phyloP scores from a whole-genome alignment of 1,140 invertebrate genomes.

The Chlorops oryzae region DNA sequence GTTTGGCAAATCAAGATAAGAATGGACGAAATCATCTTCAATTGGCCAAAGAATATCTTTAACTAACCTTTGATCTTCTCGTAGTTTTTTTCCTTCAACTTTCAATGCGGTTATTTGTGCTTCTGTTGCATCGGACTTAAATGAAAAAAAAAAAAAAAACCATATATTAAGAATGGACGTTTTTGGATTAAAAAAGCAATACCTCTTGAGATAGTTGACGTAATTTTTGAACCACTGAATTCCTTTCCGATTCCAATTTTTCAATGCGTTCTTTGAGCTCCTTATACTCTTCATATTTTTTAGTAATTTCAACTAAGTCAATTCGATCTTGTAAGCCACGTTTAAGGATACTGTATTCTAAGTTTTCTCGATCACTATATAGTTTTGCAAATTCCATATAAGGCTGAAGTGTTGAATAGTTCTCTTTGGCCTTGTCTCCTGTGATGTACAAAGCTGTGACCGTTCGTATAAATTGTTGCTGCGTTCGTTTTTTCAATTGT shows the following conservation, averaged over 20 bases:
- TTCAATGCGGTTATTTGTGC: conserved; percentile 46
- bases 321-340: conserved; percentile 50
- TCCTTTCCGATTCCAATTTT: conserved; percentile 44
- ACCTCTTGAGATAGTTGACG: conserved; percentile 26
- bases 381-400: conserved; percentile 54
- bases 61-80: conserved; percentile 52
- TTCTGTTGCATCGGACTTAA: conserved; percentile 10
- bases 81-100: conserved; percentile 49
- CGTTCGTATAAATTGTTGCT: too few relatives aligned
- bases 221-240: conserved; percentile 29
- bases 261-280: conserved; percentile 42
- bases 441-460: conserved; percentile 57
- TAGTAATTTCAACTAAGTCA: conserved; percentile 48
- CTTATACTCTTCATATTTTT: conserved; percentile 53
- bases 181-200: too few relatives aligned
- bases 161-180: too few relatives aligned
- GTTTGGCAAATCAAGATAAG: conserved; percentile 58
- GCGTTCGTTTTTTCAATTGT: too few relatives aligned
- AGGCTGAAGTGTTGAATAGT: conserved; percentile 54
- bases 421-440: conserved; percentile 53
- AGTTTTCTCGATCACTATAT: conserved; percentile 47
- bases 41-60: conserved; percentile 52
- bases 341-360: conserved; percentile 50
- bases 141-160: too few relatives aligned
- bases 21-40: conserved; percentile 53